Percentiles rank a stretch among this genome's conserved stretches.
phyloP scores from a whole-genome alignment of 2,113 vertebrate genomes.

The Ceyx margarethae region DNA sequence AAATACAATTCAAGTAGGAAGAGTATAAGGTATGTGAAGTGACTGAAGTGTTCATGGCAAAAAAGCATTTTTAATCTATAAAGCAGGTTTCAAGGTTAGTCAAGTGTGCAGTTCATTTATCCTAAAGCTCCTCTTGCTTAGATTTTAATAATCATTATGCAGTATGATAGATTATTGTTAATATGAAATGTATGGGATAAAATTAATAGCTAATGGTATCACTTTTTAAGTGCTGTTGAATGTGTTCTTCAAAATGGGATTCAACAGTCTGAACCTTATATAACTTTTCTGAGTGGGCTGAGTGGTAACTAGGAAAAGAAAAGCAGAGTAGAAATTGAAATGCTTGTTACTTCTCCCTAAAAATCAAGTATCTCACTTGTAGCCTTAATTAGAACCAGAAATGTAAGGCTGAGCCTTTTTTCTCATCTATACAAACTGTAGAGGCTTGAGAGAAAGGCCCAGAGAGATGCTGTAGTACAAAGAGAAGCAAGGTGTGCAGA shows the following conservation, averaged over 20 bases:
- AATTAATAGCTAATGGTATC: slow-evolving; percentile 51
- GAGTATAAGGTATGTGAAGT: slow-evolving; percentile 14
- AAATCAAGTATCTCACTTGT: neutral
- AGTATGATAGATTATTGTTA: slow-evolving; percentile 49
- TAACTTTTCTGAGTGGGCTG: neutral
- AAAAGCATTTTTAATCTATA: slow-evolving; percentile 45
- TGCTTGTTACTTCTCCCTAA: neutral
- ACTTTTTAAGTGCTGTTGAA: slow-evolving; percentile 35
- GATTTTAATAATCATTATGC: slow-evolving; percentile 50
- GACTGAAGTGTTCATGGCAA: slow-evolving; percentile 3
- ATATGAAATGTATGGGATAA: slow-evolving; percentile 22
- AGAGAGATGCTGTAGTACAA: neutral
- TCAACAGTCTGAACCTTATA: neutral
- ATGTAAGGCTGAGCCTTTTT: neutral
- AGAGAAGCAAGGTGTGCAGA: neutral
- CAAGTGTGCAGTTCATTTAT: slow-evolving; percentile 51
- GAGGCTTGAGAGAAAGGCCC: neutral
- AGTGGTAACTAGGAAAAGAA: neutral
- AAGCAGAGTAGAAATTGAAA: neutral
- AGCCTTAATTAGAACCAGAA: neutral
- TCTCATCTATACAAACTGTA: neutral
- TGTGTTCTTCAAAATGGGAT: slow-evolving; percentile 27
- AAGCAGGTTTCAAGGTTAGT: slow-evolving; percentile 59
- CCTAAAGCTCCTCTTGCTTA: slow-evolving; percentile 31
- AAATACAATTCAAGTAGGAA: neutral